Base-by-base conservation (phyloP, 1,140 invertebrate genomes). In the Drosophila nannoptera region DNA sequence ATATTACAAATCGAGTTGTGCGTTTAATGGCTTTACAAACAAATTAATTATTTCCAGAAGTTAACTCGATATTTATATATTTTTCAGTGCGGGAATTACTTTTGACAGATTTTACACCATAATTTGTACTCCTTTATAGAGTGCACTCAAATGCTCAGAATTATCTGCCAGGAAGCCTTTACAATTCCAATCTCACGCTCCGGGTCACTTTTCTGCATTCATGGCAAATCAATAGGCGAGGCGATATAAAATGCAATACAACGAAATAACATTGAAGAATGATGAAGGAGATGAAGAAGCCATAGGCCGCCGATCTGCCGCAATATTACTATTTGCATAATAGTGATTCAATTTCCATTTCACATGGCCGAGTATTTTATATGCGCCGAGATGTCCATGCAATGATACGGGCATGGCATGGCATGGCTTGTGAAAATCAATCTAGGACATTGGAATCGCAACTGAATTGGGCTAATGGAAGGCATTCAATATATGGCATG, bases 301-400 rank as follows among this genome's bases (percentile, higher is more conserved):
- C 29, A 12, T 43, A 32, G 32, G 11, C 40, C 16, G 40, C 12
- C 45, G 11, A 31, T 16, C n/a, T n/a, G 49, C 50, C 35, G 12
- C 69, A 75, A 62, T 58, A 73, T 68, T 33, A 36, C 48, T 36
- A 86, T 86, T 86, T 86, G 82, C 81, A 86, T 86, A 86, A 82
- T 75, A 82, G 73, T 83, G 67, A 83, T 83, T 83, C 45, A 66
- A 58, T 36, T 55, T 36, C 70, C 62, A 62, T 74, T 68, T 66
- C 8, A 35, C 48, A 63, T 43, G 55, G 56, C 48, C 54, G 14
- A 66, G 59, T 35, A 46, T 67, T 64, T 70, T 71, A 74, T 78
- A 58, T 63, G 56, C 61, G 52, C 61, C 43, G 50, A 81, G 56
- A 64, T n/a, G 29, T 56, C 59, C 49, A 38, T 53, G 8, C 76